A percentile compares a stretch with the other conserved stretches of the same genome.
Conservation (phyloP, 2,113 vertebrate species). For the Vulpes vulpes region DNA sequence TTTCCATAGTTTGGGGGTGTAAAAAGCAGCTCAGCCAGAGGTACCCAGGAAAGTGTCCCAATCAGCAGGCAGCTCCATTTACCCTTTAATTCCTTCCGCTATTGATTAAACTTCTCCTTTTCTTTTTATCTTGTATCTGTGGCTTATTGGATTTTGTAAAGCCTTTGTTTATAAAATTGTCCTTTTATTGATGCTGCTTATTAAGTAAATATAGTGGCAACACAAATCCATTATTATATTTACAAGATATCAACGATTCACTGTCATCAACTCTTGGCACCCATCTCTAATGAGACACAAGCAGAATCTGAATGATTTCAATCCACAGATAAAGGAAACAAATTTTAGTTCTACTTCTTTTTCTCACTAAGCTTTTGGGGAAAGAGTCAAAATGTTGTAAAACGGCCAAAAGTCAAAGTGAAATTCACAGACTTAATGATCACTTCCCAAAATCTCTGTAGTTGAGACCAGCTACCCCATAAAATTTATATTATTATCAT, state of each 20-base stretch:
- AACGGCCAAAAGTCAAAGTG: constrained; percentile 39
- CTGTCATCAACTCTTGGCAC: neutral
- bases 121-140: constrained; percentile 50
- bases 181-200: constrained; percentile 52
- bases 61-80: constrained; percentile 18
- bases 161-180: constrained; percentile 40
- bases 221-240: constrained; percentile 44
- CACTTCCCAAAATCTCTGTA: constrained; percentile 47
- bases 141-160: constrained; percentile 36
- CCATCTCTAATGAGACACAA: neutral
- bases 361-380: neutral
- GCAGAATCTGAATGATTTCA: constrained; percentile 14
- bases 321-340: constrained; percentile 26
- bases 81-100: neutral
- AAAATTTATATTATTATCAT: constrained; percentile 40
- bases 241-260: constrained; percentile 27
- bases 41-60: neutral
- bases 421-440: constrained; percentile 46
- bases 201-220: constrained; percentile 32
- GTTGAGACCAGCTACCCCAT: neutral
- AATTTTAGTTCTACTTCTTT: neutral
- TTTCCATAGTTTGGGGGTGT: neutral
- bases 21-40: neutral
- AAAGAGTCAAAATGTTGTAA: constrained; percentile 49
- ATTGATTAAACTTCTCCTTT: constrained; percentile 26